Evolutionary conservation across 2,113 vertebrate species (phyloP).

Genomic region (Istiophorus platypterus): DNA sequence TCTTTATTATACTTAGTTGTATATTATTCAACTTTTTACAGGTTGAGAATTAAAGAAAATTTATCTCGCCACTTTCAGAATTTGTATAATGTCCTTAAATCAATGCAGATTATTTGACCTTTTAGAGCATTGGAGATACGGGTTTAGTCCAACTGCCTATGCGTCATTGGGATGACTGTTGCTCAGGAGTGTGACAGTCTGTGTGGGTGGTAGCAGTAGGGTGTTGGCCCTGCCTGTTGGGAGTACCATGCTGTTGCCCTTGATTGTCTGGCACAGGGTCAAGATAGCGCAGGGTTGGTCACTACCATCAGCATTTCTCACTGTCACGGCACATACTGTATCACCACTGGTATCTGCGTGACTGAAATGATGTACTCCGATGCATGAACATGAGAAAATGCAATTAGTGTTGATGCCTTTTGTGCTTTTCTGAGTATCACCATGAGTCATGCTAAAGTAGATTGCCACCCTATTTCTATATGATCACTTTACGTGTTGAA

Average conservation of each 20-base stretch:
- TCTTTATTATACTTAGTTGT: constrained; percentile 14
- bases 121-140: constrained; percentile 37
- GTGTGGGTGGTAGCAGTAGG: constrained; percentile 54
- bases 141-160: constrained; percentile 33
- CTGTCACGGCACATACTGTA: constrained; percentile 15
- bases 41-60: constrained; percentile 23
- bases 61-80: constrained; percentile 14
- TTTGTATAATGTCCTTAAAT: constrained; percentile 4
- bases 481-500: constrained; percentile 11
- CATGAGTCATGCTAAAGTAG: constrained; percentile 47
- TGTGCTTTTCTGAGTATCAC: background rate
- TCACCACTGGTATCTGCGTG: constrained; percentile 9
- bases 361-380: background rate
- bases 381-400: background rate
- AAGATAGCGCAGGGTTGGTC: constrained; percentile 37
- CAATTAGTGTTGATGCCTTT: constrained; percentile 1
- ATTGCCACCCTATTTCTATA: constrained; percentile 44
- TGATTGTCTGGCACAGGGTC: constrained; percentile 66
- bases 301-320: constrained; percentile 36
- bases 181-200: constrained; percentile 47
- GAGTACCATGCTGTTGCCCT: constrained; percentile 60
- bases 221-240: constrained; percentile 43
- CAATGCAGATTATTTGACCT: constrained; percentile 31
- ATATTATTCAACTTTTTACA: constrained; percentile 37
- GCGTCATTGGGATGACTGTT: constrained; percentile 48